These are phyloP conservation scores for Hecatera dysodea DNA, from an alignment of 2,888 invertebrate genomes.

Conservation along the genomic window DNA sequence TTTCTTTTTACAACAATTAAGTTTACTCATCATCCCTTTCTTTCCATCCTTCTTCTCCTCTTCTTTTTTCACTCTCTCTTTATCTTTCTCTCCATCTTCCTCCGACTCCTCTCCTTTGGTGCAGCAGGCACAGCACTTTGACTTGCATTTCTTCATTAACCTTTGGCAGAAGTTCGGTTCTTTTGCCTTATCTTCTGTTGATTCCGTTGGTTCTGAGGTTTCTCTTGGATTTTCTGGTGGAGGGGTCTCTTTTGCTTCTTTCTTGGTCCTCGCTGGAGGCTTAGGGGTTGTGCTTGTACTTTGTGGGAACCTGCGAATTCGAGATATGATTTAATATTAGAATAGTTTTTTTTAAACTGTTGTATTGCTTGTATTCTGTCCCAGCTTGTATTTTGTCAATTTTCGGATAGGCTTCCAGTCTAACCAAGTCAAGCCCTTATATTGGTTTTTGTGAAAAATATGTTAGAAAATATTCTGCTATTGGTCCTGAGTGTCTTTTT, in stretches of 20 bases:
- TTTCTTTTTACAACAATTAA: slow-evolving; percentile 85
- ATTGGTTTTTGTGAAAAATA: background rate
- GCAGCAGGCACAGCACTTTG: slow-evolving; percentile 89
- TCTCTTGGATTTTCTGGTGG: slow-evolving; percentile 50
- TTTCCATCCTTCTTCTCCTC: slow-evolving; percentile 62
- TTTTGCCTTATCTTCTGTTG: slow-evolving; percentile 67
- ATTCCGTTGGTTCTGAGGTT: slow-evolving; percentile 58
- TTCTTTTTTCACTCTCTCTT: slow-evolving; percentile 59
- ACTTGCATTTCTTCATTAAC: slow-evolving; percentile 84
- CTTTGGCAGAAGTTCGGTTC: slow-evolving; percentile 82
- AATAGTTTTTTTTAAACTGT: background rate
- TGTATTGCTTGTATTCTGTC: background rate
- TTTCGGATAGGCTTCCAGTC: background rate
- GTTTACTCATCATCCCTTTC: slow-evolving; percentile 78
- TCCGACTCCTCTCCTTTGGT: slow-evolving; percentile 77
- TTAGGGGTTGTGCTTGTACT: slow-evolving; percentile 88
- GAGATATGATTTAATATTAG: background rate
- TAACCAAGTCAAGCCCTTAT: background rate
- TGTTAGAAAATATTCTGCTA: no score
- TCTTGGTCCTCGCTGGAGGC: slow-evolving; percentile 83
- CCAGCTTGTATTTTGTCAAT: background rate
- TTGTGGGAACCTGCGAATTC: slow-evolving; percentile 83
- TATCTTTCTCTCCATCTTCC: slow-evolving; percentile 63
- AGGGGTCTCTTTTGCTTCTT: slow-evolving; percentile 72
- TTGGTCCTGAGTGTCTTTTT: background rate